Evolutionary conservation across 2,888 invertebrate genomes (phyloP).

Genomic region (Caenorhabditis sinica): DNA sequence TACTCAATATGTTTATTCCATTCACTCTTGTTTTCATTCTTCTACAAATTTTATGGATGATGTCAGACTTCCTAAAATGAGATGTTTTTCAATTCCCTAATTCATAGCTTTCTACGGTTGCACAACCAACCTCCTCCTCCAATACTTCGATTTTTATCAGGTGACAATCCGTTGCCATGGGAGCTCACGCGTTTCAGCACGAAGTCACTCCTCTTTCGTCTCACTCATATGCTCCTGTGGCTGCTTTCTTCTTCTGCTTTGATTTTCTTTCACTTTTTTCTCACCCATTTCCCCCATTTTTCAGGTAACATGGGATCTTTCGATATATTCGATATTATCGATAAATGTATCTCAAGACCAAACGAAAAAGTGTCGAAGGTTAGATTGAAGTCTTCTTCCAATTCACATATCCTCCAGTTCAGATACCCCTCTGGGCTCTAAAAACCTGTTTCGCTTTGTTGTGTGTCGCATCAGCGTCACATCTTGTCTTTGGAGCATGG

Average conservation of each 20-base stretch:
- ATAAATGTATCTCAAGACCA: too few species aligned
- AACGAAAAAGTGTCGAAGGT: background rate
- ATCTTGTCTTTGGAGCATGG: constrained; percentile 27
- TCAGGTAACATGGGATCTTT: constrained; percentile 8
- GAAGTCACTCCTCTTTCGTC: background rate
- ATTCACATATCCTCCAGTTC: background rate
- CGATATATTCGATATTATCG: background rate
- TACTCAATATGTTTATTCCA: too few species aligned
- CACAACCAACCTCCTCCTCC: background rate
- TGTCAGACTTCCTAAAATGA: background rate
- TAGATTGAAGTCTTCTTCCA: background rate
- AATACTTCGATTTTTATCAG: background rate
- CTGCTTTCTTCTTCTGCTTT: background rate
- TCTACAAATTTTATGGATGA: background rate
- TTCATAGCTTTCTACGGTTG: background rate
- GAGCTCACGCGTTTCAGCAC: constrained; percentile 29
- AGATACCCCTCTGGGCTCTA: constrained; percentile 1
- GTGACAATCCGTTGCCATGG: constrained; percentile 9
- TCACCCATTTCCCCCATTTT: background rate
- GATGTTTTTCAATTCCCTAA: background rate
- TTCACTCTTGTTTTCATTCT: background rate
- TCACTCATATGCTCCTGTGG: background rate
- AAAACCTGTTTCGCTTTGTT: constrained; percentile 1
- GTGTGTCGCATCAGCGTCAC: background rate
- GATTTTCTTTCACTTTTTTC: background rate